These are phyloP conservation scores for Nemurella pictetii DNA, from an alignment of 2,888 invertebrate species.

Conservation along the genomic window DNA sequence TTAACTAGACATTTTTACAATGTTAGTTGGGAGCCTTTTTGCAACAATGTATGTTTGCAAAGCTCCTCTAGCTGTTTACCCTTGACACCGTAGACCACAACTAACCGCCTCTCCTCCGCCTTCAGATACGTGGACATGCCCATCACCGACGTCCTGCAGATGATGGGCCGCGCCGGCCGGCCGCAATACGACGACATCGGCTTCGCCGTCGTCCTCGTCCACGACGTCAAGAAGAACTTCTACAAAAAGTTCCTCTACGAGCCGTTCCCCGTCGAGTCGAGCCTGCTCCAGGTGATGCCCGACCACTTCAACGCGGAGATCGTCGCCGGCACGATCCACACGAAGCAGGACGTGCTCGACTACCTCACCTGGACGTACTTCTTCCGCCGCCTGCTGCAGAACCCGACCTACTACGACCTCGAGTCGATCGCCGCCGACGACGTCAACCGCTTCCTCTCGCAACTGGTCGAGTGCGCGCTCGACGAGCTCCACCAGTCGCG, in stretches of 20 bases:
- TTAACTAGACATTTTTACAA: no score
- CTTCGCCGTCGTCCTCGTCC: constrained; percentile 84
- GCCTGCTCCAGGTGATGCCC: constrained; percentile 83
- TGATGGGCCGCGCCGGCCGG: constrained; percentile 99
- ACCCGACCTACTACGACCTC: constrained; percentile 88
- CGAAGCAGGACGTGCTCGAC: constrained; percentile 90
- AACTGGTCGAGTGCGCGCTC: constrained; percentile 78
- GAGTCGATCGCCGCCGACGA: constrained; percentile 69
- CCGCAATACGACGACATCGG: constrained; percentile 96
- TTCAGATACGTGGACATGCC: constrained; percentile 90
- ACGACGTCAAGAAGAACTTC: constrained; percentile 97
- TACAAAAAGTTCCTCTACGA: constrained; percentile 99
- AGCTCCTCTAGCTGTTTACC: no score
- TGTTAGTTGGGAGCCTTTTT: no score
- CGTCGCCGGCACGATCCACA: constrained; percentile 92
- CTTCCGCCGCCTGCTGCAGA: constrained; percentile 71
- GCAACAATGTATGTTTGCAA: no score
- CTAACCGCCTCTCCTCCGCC: not conserved
- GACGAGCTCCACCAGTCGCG: constrained; percentile 71
- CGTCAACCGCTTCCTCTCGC: constrained; percentile 76
- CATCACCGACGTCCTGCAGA: constrained; percentile 98
- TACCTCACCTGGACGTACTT: constrained; percentile 99
- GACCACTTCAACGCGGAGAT: constrained; percentile 98
- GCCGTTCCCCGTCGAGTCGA: constrained; percentile 99
- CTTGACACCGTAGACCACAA: not conserved